Evolutionary conservation across 64 coral and sea anemone genomes (phyloP).

Genomic region (Platygyra sinensis): DNA sequence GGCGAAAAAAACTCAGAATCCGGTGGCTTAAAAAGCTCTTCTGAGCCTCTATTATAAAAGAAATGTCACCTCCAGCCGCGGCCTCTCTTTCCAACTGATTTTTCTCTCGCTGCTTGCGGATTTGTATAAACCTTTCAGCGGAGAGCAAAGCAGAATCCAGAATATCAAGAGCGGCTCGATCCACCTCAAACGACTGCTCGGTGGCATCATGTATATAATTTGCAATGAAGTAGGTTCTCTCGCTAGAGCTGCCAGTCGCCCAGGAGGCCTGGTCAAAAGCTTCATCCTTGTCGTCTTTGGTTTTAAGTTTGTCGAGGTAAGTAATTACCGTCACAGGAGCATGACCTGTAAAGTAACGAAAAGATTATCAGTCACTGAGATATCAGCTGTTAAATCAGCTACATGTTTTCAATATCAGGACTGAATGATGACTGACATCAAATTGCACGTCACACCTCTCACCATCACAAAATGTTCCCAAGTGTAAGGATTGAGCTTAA

Average conservation of each 20-base stretch:
- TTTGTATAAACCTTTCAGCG: slow-evolving; percentile 66
- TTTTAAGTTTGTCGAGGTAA: slow-evolving; percentile 64
- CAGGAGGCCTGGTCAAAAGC: slow-evolving; percentile 55
- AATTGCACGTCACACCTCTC: too few relatives aligned
- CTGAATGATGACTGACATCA: too few relatives aligned
- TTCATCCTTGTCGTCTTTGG: slow-evolving; percentile 30
- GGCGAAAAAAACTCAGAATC: too few relatives aligned
- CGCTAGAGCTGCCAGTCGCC: slow-evolving; percentile 67
- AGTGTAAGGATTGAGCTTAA: too few relatives aligned
- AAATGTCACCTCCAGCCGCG: not conserved
- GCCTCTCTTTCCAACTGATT: slow-evolving; percentile 23
- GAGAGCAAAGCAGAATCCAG: slow-evolving; percentile 71
- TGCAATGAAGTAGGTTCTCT: slow-evolving; percentile 76
- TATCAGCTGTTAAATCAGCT: not conserved
- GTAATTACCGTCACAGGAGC: slow-evolving; percentile 82
- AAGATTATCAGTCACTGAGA: not conserved
- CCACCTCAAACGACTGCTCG: slow-evolving; percentile 9
- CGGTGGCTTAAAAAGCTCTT: too few relatives aligned
- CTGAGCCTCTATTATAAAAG: too few relatives aligned
- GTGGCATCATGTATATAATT: slow-evolving; percentile 64
- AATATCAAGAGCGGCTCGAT: slow-evolving; percentile 47
- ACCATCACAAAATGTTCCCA: too few relatives aligned
- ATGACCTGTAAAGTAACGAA: slow-evolving; percentile 33
- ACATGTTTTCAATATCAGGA: too few relatives aligned
- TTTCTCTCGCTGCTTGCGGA: slow-evolving; percentile 60